Base-by-base conservation (phyloP, 2,888 invertebrate species). In the Mesoligia furuncula region DNA sequence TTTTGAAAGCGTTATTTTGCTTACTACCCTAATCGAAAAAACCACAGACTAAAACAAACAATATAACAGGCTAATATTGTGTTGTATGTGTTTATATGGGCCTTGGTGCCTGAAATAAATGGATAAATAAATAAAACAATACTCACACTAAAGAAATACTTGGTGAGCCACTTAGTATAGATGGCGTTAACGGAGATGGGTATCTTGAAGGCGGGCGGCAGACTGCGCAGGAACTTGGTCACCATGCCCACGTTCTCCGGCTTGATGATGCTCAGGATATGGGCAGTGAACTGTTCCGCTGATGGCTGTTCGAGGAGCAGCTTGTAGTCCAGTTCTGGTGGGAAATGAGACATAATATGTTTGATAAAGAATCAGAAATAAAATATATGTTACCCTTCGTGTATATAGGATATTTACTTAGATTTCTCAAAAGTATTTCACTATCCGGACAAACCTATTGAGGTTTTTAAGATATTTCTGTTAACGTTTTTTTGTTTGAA, bases 251-350 rank as follows among this genome's bases (percentile, higher is more conserved):
- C 92, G 87, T 92, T 95, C 86, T 96, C 96, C n/a, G 95, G 93
- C 73, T 85, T 90, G 48, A 94, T 88, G 61, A 94, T 89, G 73
- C 73, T 20, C 54, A 95, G 88, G 65, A 96, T 67, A 91, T 96
- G 95, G 7, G 80, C 70, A 0, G 89, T 83, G 36, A 94, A 88
- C 70, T 88, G 85, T 4, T 92, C 93, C 6, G 86, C 84, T 0
- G 92, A 70, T 0, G 93, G 91, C 77, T 92, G 93, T 42, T 90
- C 91, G 71, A 97, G 88, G 20, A 97, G 88, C 73, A 96, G 85
- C 90, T 97, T 97, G 93, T 97, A 98, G 93, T 95, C 93, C 51
- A 96, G 79, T 3, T 95, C 96, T 96, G 86, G 48, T 13, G 48
- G n/a, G 9, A 57, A 42, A 54, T 11, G 17, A 13, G 8, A 17